Percentiles rank a stretch among this genome's conserved stretches.
These are phyloP conservation scores for Pangasius djambal DNA, from an alignment of 2,797 vertebrate species.

Conservation along the genomic window DNA sequence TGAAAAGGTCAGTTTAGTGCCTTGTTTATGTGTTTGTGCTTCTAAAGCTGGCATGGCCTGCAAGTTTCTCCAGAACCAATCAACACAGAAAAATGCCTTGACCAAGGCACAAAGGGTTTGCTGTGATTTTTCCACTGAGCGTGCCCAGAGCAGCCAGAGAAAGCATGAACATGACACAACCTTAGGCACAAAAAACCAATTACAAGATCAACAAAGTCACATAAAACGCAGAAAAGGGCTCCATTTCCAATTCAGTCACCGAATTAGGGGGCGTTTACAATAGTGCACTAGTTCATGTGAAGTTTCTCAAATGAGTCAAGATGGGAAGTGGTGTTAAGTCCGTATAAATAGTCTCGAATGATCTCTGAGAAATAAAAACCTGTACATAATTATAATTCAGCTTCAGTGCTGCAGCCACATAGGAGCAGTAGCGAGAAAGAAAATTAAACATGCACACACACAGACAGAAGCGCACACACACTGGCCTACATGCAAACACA, in stretches of 20 bases:
- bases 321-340: not conserved
- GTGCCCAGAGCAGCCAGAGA: constrained; percentile 54
- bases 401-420: not conserved
- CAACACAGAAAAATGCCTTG: constrained; percentile 60
- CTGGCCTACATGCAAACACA: not conserved
- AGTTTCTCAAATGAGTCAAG: not conserved
- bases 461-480: constrained; percentile 26
- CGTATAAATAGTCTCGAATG: not conserved
- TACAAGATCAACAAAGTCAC: constrained; percentile 24
- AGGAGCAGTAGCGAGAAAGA: not conserved
- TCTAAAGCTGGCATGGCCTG: constrained; percentile 45
- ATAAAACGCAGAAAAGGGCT: not conserved
- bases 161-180: constrained; percentile 54
- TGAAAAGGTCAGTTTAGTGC: constrained; percentile 35
- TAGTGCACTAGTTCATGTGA: not conserved
- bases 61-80: constrained; percentile 55
- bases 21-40: constrained; percentile 49
- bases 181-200: constrained; percentile 51
- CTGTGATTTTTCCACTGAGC: constrained; percentile 59
- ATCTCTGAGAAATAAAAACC: not conserved
- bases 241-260: not conserved
- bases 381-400: not conserved
- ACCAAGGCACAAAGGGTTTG: constrained; percentile 61
- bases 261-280: not conserved
- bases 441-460: not conserved